These are phyloP conservation scores for Charanyca ferruginea DNA, from an alignment of 2,888 invertebrate species.

Conservation along the genomic window DNA sequence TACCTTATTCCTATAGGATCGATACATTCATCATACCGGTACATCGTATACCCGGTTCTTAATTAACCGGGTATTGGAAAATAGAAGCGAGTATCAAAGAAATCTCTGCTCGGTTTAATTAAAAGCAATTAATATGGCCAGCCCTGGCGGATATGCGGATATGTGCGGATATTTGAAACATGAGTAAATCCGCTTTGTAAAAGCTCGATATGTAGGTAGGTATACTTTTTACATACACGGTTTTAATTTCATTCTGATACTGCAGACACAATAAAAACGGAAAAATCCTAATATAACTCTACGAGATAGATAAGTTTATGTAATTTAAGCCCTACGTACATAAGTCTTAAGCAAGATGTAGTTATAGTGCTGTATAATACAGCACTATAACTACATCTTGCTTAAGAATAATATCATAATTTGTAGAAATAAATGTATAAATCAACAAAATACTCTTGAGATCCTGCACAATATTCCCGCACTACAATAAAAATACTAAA, in stretches of 20 bases:
- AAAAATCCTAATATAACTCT: too few relatives aligned
- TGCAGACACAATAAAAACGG: background rate
- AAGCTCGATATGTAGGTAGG: background rate
- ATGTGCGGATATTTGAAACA: conserved; percentile 13
- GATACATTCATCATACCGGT: background rate
- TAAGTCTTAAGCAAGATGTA: too few relatives aligned
- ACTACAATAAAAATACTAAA: too few relatives aligned
- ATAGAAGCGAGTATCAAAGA: conserved; percentile 36
- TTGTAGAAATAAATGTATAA: too few relatives aligned
- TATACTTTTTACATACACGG: background rate
- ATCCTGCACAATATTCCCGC: too few relatives aligned
- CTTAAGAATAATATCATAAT: too few relatives aligned
- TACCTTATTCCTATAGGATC: too few relatives aligned
- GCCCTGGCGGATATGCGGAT: conserved; percentile 29
- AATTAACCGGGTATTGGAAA: conserved; percentile 32
- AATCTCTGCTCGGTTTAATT: conserved; percentile 46
- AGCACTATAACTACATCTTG: too few relatives aligned
- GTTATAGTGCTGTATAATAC: too few relatives aligned
- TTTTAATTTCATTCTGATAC: background rate
- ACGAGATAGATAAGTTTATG: too few relatives aligned
- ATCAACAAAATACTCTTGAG: too few relatives aligned
- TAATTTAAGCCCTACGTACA: too few relatives aligned
- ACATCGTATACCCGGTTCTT: background rate
- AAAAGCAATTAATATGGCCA: conserved; percentile 51
- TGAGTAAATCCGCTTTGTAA: conserved; percentile 7